Evolutionary conservation across 2,888 invertebrate genomes (phyloP), one percentile per base, ranked within the genome.

Genomic region (Octodonta nipae): DNA sequence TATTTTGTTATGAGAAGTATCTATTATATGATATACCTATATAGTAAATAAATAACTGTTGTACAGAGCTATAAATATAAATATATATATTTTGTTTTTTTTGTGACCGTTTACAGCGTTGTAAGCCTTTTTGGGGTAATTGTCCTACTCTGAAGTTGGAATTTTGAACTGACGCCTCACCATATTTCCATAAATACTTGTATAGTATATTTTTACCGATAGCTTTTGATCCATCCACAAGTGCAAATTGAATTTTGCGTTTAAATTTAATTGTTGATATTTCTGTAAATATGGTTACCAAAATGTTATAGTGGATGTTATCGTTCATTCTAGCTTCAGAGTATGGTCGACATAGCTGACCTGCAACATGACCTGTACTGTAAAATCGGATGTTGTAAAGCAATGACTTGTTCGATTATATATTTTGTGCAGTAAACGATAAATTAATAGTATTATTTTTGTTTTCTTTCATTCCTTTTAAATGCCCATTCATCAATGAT

Each of bases 351-450:
- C 22, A 22, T 11, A 22, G 22, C 11, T 55, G 56, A 58, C 56
- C 57, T 59, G 55, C 54, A 56, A 56, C 53, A 55, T 58, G 56
- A 59, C 54, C 55, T 58, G 56, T 55, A 43, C 39, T 37, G 39
- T 41, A 43, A 56, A n/a, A 55, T 52, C 54, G 56, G 60, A 57
- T 57, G 55, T 60, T 58, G 56, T 58, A 56, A n/a, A 56, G 58
- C 58, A 60, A 58, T 60, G 60, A 58, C 55, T 57, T 60, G 61
- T 60, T 59, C 54, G 56, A 60, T 58, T 58, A 61, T 62, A 62
- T 62, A 62, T 62, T 62, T 62, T 62, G 61, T 61, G 62, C 61
- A 62, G 62, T 62, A 62, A 62, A 62, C 54, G 54, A 54, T 60
- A 58, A 58, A 55, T 56, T 54, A 53, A 58, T 57, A 32, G 40